These are phyloP conservation scores for Pelodiscus sinensis DNA, from an alignment of 2,113 vertebrate genomes.

Conservation along the genomic window DNA sequence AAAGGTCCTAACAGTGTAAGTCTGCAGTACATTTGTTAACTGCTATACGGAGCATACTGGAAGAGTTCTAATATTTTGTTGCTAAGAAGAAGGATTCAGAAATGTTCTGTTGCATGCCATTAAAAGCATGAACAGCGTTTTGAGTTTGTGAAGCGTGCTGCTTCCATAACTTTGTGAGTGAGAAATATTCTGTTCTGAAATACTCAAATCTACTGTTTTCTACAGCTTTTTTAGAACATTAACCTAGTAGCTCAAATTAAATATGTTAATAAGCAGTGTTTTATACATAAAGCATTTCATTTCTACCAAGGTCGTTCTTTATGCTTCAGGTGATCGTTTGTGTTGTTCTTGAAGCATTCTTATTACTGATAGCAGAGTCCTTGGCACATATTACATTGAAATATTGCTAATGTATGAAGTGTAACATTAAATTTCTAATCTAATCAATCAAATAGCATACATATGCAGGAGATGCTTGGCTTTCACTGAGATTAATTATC, in stretches of 20 bases:
- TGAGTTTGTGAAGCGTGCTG: not conserved
- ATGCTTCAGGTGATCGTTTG: slow-evolving; percentile 74
- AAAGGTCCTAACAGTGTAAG: not conserved
- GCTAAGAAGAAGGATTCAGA: not conserved
- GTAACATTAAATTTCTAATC: slow-evolving; percentile 86
- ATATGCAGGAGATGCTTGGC: slow-evolving; percentile 79
- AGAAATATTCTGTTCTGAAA: not conserved
- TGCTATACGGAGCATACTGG: not conserved
- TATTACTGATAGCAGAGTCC: slow-evolving; percentile 80
- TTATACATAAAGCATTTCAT: slow-evolving; percentile 49
- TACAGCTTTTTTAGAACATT: not conserved
- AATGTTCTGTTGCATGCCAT: not conserved
- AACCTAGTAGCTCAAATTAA: not conserved
- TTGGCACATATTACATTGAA: slow-evolving; percentile 78
- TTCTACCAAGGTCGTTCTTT: slow-evolving; percentile 76
- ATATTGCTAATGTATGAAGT: slow-evolving; percentile 86
- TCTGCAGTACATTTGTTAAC: slow-evolving; percentile 39
- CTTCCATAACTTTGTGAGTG: not conserved
- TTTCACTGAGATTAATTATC: slow-evolving; percentile 87
- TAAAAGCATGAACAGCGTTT: not conserved
- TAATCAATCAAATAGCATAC: slow-evolving; percentile 85
- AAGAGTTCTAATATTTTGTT: not conserved
- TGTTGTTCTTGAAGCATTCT: slow-evolving; percentile 69
- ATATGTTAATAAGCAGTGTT: not conserved
- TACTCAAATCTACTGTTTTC: not conserved